These are phyloP conservation scores for Nylanderia fulva DNA, from an alignment of 1,140 invertebrate species.

Conservation along the genomic window DNA sequence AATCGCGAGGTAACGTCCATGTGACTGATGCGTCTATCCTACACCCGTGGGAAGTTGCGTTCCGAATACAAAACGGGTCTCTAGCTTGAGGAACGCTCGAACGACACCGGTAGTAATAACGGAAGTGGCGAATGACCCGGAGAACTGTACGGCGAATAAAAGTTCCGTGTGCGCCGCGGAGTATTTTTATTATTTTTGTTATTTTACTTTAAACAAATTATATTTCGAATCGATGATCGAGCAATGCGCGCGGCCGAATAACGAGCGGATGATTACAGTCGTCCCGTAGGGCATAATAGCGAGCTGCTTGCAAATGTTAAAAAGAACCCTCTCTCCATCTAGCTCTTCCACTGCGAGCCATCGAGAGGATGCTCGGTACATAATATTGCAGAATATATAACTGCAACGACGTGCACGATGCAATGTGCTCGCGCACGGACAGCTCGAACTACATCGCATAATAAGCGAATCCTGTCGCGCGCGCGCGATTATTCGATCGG, in stretches of 20 bases:
- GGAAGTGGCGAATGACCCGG: conserved; percentile 51
- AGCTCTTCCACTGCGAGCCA: conserved; percentile 82
- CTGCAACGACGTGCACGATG: conserved; percentile 55
- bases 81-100: conserved; percentile 1
- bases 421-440: conserved; percentile 13
- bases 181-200: conserved; percentile 24
- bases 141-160: conserved; percentile 42
- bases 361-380: conserved; percentile 69
- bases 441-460: conserved; percentile 64
- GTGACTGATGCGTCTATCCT: conserved; percentile 12
- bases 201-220: conserved; percentile 55
- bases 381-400: conserved; percentile 35
- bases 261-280: conserved; percentile 77
- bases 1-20: neutral
- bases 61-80: conserved; percentile 35
- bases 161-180: neutral
- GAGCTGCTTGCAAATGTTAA: conserved; percentile 54
- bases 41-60: conserved; percentile 45
- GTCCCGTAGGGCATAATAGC: conserved; percentile 67
- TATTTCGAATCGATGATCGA: conserved; percentile 74
- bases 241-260: conserved; percentile 62
- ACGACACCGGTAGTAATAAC: conserved; percentile 11
- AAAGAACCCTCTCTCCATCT: conserved; percentile 26
- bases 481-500: conserved; percentile 70
- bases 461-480: conserved; percentile 60